Conservation (phyloP, 1,140 invertebrate genomes). For the Amyelois transitella region DNA sequence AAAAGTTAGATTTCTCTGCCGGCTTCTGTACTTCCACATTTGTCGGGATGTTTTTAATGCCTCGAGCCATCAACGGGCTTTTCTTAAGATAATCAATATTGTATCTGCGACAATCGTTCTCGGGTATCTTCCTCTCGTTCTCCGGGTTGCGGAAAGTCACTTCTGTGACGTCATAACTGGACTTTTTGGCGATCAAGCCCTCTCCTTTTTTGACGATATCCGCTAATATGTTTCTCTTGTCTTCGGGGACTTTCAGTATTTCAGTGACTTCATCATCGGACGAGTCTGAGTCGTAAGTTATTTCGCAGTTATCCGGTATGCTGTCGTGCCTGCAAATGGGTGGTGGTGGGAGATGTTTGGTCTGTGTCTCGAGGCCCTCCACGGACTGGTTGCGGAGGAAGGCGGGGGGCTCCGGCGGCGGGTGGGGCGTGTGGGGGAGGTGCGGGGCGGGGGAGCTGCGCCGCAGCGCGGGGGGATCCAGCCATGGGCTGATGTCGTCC, state of each 20-base stretch:
- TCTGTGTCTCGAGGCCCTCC: constrained; percentile 54
- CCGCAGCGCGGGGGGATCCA: constrained; percentile 56
- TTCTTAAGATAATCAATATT: constrained; percentile 40
- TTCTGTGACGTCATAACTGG: constrained; percentile 49
- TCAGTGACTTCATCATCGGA: constrained; percentile 42
- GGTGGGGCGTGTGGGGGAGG: constrained; percentile 21
- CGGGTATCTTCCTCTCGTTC: constrained; percentile 24
- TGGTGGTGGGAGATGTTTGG: constrained; percentile 33
- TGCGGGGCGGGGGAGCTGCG: constrained; percentile 39
- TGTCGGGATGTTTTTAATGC: constrained; percentile 39
- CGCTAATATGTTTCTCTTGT: constrained; percentile 19
- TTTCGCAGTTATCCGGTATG: constrained; percentile 38
- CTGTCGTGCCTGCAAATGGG: constrained; percentile 57
- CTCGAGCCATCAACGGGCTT: constrained; percentile 32
- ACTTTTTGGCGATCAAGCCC: constrained; percentile 35
- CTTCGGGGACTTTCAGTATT: background rate
- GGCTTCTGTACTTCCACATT: constrained; percentile 24
- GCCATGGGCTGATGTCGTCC: constrained; percentile 64
- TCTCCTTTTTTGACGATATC: constrained; percentile 50
- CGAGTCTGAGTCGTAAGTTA: constrained; percentile 30
- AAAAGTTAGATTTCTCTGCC: constrained; percentile 46
- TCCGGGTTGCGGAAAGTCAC: constrained; percentile 27
- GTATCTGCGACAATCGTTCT: constrained; percentile 30
- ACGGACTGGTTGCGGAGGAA: constrained; percentile 68
- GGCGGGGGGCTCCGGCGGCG: constrained; percentile 24